Conservation (phyloP, 2,888 invertebrate genomes). For the Ditula angustiorana region DNA sequence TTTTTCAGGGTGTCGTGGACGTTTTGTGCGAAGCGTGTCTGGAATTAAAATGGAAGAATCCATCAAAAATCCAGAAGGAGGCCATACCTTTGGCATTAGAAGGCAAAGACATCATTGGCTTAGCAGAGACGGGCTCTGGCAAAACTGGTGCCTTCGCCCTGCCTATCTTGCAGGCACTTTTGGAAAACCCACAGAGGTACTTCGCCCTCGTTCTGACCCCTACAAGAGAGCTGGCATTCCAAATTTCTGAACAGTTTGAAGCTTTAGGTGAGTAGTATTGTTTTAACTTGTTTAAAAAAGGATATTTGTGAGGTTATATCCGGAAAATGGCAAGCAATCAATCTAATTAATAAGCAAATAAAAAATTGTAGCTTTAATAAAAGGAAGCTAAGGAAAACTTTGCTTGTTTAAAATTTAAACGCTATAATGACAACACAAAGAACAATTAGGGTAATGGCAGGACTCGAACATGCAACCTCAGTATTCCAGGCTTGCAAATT, state of each 20-base stretch:
- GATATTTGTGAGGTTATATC: too few species aligned
- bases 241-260: slow-evolving; percentile 99
- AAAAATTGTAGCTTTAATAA: too few species aligned
- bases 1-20: slow-evolving; percentile 93
- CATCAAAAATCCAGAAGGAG: slow-evolving; percentile 98
- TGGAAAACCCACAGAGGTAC: slow-evolving; percentile 96
- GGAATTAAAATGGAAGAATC: slow-evolving; percentile 96
- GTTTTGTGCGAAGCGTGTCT: slow-evolving; percentile 96
- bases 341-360: too few species aligned
- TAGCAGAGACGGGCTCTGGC: slow-evolving; percentile 95
- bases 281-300: too few species aligned
- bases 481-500: too few species aligned
- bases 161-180: slow-evolving; percentile 96
- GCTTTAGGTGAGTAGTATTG: slow-evolving; percentile 90
- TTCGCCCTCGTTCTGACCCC: slow-evolving; percentile 98
- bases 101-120: slow-evolving; percentile 89
- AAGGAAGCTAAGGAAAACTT: too few species aligned
- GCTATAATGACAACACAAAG: too few species aligned
- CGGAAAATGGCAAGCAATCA: too few species aligned
- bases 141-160: slow-evolving; percentile 99
- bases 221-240: slow-evolving; percentile 98
- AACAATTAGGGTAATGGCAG: too few species aligned
- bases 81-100: slow-evolving; percentile 96
- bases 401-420: too few species aligned
- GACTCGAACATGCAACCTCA: too few species aligned